phyloP scores from a whole-genome alignment of 2,888 invertebrate species.

The Axea sp. region DNA sequence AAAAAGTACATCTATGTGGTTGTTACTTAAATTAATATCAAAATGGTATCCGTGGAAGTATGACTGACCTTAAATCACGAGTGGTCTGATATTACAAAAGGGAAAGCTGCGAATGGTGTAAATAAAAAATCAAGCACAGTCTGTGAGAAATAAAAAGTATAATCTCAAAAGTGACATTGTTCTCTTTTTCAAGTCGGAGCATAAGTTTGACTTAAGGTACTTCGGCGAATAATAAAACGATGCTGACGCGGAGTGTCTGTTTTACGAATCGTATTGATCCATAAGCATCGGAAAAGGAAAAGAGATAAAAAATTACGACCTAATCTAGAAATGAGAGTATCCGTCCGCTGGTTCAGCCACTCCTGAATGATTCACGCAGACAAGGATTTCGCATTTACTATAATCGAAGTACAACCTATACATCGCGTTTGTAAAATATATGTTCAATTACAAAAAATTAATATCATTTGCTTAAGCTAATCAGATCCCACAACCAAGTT shows the following conservation, averaged over 20 bases:
- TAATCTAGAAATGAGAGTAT: background rate
- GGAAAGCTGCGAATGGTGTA: no score
- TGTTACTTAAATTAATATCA: no score
- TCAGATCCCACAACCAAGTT: constrained; percentile 70
- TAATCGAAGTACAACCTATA: constrained; percentile 9
- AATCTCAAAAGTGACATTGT: constrained; percentile 49
- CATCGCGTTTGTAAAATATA: constrained; percentile 1
- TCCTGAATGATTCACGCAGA: background rate
- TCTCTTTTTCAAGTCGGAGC: constrained; percentile 20
- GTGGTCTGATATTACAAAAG: no score
- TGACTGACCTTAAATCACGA: no score
- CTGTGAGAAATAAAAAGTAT: constrained; percentile 49
- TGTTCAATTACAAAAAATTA: constrained; percentile 21
- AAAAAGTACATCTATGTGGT: no score
- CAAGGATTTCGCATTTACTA: constrained; percentile 1
- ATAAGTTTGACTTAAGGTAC: constrained; percentile 33
- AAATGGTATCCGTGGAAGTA: no score
- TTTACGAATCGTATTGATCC: constrained; percentile 15
- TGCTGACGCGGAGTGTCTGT: constrained; percentile 2
- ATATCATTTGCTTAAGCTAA: constrained; percentile 54
- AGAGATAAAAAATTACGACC: background rate
- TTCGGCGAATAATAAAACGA: constrained; percentile 35
- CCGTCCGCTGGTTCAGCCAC: background rate
- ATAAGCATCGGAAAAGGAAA: background rate
- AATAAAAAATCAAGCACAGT: no score